These are phyloP conservation scores for Leptinotarsa undecemlineata DNA, from an alignment of 1,140 invertebrate genomes.

Conservation along the genomic window DNA sequence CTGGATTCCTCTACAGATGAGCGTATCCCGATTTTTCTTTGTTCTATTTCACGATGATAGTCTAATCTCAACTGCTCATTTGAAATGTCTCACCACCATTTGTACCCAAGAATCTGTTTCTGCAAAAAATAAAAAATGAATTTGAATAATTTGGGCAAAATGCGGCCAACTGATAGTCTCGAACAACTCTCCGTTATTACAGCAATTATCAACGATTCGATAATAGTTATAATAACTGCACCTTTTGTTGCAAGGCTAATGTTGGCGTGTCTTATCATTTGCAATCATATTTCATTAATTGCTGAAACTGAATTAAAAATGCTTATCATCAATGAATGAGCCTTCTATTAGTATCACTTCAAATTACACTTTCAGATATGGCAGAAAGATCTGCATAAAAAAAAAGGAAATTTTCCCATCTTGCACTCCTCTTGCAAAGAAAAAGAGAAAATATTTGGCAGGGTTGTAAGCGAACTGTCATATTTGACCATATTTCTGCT, in stretches of 20 bases:
- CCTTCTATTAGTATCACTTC: not conserved
- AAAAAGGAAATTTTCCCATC: too few relatives aligned
- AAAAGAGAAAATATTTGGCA: too few relatives aligned
- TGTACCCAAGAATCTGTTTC: not conserved
- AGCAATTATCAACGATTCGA: slow-evolving; percentile 16
- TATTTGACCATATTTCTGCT: too few relatives aligned
- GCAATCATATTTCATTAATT: slow-evolving; percentile 25
- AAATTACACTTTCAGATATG: too few relatives aligned
- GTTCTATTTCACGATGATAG: too few relatives aligned
- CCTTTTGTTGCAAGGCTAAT: slow-evolving; percentile 32
- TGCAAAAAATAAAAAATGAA: not conserved
- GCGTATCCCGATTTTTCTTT: too few relatives aligned
- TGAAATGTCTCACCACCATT: too few relatives aligned
- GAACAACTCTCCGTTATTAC: slow-evolving; percentile 21
- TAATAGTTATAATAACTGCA: slow-evolving; percentile 25
- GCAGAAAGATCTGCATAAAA: too few relatives aligned
- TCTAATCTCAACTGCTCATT: too few relatives aligned
- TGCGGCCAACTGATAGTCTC: slow-evolving; percentile 11
- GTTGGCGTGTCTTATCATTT: slow-evolving; percentile 30
- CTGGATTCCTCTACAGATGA: too few relatives aligned
- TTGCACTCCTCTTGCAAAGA: too few relatives aligned
- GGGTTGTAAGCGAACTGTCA: too few relatives aligned
- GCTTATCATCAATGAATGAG: slow-evolving; percentile 27
- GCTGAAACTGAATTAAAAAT: slow-evolving; percentile 16
- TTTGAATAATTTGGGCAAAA: not conserved